phyloP scores from a whole-genome alignment of 2,797 vertebrate species.

The Fratercula arctica region DNA sequence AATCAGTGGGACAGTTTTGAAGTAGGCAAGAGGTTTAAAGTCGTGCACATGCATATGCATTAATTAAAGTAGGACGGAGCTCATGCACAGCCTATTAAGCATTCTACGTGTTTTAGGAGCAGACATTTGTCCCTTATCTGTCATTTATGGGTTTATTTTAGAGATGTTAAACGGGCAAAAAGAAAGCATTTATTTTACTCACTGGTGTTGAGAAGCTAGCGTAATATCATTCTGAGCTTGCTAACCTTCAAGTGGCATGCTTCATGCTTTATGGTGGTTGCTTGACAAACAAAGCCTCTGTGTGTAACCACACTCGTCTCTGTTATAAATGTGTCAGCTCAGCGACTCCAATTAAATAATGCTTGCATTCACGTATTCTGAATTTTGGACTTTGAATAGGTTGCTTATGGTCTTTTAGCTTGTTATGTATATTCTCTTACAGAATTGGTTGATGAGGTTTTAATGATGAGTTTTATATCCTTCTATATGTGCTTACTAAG shows the following conservation, averaged over 20 bases:
- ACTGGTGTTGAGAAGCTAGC: background rate
- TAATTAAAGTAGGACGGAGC: background rate
- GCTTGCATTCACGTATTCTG: background rate
- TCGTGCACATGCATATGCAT: background rate
- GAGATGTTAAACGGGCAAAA: background rate
- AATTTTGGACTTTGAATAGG: background rate
- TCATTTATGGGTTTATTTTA: background rate
- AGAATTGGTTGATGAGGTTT: background rate
- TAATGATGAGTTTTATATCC: background rate
- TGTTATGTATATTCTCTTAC: background rate
- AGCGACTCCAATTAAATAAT: background rate
- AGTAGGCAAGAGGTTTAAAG: background rate
- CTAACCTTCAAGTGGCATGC: background rate
- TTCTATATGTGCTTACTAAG: background rate
- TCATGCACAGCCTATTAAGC: background rate
- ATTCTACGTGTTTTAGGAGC: background rate
- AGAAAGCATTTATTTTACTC: background rate
- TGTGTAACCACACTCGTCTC: background rate
- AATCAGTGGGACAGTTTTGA: background rate
- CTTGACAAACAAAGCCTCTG: background rate
- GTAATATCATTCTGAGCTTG: background rate
- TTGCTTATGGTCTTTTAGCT: background rate
- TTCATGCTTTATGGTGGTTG: background rate
- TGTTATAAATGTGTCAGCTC: background rate
- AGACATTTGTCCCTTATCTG: background rate